Percentiles rank a stretch among this genome's conserved stretches.
Conservation (phyloP, 2,797 vertebrate genomes). For the Pteropus rufus region DNA sequence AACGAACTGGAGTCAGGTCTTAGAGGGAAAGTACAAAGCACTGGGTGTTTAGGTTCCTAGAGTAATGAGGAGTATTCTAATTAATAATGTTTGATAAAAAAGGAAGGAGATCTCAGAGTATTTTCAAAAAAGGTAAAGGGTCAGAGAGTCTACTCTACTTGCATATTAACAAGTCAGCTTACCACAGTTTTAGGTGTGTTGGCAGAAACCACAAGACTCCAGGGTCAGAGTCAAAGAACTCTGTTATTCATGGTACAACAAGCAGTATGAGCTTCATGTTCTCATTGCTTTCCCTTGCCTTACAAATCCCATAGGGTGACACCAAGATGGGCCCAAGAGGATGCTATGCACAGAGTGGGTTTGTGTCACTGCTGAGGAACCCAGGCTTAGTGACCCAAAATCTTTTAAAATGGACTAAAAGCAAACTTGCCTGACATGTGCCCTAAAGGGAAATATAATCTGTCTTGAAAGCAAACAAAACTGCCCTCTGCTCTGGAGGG, state of each 20-base stretch:
- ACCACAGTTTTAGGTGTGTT: not conserved
- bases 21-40: not conserved
- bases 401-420: not conserved
- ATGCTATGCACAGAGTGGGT: not conserved
- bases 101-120: not conserved
- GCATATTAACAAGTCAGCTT: not conserved
- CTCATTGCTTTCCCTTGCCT: not conserved
- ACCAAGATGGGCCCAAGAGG: not conserved
- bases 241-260: not conserved
- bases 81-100: not conserved
- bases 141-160: not conserved
- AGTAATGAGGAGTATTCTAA: not conserved
- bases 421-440: constrained; percentile 8
- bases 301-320: not conserved
- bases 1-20: not conserved
- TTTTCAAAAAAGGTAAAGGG: not conserved
- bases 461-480: not conserved
- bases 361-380: not conserved
- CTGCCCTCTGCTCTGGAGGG: not conserved
- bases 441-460: not conserved
- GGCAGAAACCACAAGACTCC: not conserved
- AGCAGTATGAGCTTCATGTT: not conserved
- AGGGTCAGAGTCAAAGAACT: not conserved
- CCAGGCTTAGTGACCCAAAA: not conserved
- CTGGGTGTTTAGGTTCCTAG: not conserved